These are phyloP conservation scores for Chionodraco myersi DNA, from an alignment of 2,113 vertebrate species.

Conservation along the genomic window DNA sequence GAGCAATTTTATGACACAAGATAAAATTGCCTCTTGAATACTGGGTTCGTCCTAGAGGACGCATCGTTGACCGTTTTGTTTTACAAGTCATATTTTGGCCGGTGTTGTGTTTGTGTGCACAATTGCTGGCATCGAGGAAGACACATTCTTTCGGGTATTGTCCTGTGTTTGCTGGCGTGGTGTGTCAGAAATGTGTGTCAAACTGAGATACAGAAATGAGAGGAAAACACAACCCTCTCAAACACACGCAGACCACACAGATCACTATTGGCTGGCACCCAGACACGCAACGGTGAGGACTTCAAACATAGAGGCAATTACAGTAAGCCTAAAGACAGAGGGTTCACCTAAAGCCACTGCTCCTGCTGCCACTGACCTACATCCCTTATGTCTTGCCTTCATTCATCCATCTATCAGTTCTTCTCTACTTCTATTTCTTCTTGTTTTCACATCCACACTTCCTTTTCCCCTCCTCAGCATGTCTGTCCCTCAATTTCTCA, in stretches of 20 bases:
- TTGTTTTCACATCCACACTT: constrained; percentile 41
- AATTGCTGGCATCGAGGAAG: constrained; percentile 8
- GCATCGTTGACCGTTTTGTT: constrained; percentile 14
- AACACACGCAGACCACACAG: constrained; percentile 25
- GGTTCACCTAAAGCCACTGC: constrained; percentile 57
- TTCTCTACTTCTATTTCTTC: constrained; percentile 24
- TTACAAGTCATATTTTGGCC: constrained; percentile 2
- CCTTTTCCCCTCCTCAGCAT: constrained; percentile 6
- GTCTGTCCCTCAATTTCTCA: constrained; percentile 28
- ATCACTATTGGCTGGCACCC: constrained; percentile 43
- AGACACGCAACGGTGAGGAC: constrained; percentile 54
- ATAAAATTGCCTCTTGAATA: constrained; percentile 40
- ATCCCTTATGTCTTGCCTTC: constrained; percentile 33
- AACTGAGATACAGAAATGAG: constrained; percentile 27
- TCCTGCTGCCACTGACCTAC: constrained; percentile 65
- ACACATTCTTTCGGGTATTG: constrained; percentile 15
- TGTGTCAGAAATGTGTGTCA: constrained; percentile 22
- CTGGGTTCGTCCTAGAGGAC: constrained; percentile 13
- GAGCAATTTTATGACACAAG: constrained; percentile 36
- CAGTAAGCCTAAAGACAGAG: constrained; percentile 52
- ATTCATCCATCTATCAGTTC: constrained; percentile 32
- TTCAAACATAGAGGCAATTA: constrained; percentile 64
- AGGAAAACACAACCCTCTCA: constrained; percentile 13
- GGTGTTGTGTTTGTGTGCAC: neutral
- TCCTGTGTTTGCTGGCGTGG: constrained; percentile 14